Evolutionary conservation across 1,140 invertebrate genomes (phyloP).

Genomic region (Drosophila orosa): DNA sequence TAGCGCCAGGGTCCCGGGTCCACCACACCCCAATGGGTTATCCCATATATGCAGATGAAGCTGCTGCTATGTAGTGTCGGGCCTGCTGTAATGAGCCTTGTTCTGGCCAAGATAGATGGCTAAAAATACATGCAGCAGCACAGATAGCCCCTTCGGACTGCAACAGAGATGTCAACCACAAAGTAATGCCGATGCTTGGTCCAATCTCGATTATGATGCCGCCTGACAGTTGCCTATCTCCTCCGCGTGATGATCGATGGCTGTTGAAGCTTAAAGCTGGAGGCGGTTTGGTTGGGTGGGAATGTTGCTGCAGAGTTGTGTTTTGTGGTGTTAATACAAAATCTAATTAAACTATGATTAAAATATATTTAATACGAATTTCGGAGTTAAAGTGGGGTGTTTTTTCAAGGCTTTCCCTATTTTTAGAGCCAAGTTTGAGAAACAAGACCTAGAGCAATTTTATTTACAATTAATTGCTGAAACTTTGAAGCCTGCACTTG

Average conservation of each 20-base stretch:
- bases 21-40: constrained; percentile 41
- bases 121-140: constrained; percentile 57
- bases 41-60: constrained; percentile 41
- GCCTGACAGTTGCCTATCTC: constrained; percentile 34
- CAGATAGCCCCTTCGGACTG: constrained; percentile 27
- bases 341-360: background rate
- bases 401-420: constrained; percentile 16
- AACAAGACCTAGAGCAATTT: constrained; percentile 17
- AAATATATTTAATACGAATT: background rate
- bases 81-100: constrained; percentile 71
- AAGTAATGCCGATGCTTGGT: constrained; percentile 24
- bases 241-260: constrained; percentile 11
- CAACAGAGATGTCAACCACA: constrained; percentile 51
- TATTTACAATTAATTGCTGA: constrained; percentile 60
- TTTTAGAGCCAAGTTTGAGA: constrained; percentile 21
- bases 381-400: background rate
- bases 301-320: background rate
- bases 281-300: constrained; percentile 16
- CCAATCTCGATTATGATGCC: constrained; percentile 35
- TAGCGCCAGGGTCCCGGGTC: constrained; percentile 62
- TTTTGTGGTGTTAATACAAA: background rate
- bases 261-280: constrained; percentile 3
- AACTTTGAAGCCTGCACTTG: constrained; percentile 50
- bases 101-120: constrained; percentile 42
- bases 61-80: constrained; percentile 49